Base-by-base conservation (phyloP, 2,888 invertebrate genomes). In the Agonopterix arenella region DNA sequence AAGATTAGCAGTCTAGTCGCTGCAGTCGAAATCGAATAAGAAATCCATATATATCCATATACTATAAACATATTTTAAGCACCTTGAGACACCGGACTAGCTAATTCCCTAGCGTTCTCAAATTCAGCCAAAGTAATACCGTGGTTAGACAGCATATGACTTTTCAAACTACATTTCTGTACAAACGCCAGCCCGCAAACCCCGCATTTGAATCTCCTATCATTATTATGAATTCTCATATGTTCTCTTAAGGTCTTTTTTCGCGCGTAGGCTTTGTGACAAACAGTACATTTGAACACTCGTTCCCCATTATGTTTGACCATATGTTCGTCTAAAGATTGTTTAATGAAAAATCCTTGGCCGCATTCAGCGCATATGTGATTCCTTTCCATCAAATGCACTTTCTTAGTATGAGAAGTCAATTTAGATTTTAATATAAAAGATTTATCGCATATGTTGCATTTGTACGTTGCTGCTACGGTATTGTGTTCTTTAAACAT, bases 161-260 rank as follows among this genome's bases (percentile, higher is more conserved):
- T 81, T 40, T 86, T 86, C 55, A 86, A 63, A 60, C 84, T 80
- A 42, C 82, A 81, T 40, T 88, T 88, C 46, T 88, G 88, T 0
- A 88, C 84, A 38, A 88, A 88, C 0, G 85, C 78, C 0, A 78
- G 7, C 0, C 70, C 69, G 45, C 88, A 88, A 0, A 84, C 62
- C 0, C 76, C 80, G 45, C 88, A 88, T 42, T 83, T 84, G 13
- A 86, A 86, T 2, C 86, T 52, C 38, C 82, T 76, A 54, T 86
- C 86, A 50, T 88, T 84, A 49, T 84, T 81, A 51, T 88, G 88
- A 3, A 86, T 86, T n/a, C 85, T 42, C 82, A 86, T 81, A 58
- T 88, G 86, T 47, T 86, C 84, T 1, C 80, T 57, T 7, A 88
- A 49, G 0, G 86, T 88, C 42, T 86, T 86, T 55, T 84, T 85